Conservation (phyloP, 2,888 invertebrate species). For the Synergus umbraculus region DNA sequence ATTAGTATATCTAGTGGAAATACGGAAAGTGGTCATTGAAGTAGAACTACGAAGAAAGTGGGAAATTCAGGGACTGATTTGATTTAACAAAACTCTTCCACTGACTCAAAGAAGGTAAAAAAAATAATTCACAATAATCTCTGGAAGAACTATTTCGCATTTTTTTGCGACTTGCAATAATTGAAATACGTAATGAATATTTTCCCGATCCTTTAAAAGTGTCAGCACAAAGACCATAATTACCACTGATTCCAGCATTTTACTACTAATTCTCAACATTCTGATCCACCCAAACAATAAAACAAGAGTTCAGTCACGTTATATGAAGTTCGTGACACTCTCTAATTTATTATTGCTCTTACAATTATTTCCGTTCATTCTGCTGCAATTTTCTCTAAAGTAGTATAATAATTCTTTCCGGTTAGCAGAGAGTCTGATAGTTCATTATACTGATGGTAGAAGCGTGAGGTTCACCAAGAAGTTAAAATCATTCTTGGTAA, state of each 20-base stretch:
- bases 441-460: neutral
- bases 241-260: neutral
- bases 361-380: constrained; percentile 36
- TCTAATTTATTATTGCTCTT: constrained; percentile 31
- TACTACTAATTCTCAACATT: neutral
- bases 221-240: neutral
- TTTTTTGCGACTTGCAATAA: no score
- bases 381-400: constrained; percentile 36
- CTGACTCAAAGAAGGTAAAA: neutral
- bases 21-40: neutral
- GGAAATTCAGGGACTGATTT: neutral
- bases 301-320: constrained; percentile 21
- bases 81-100: no score
- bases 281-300: neutral
- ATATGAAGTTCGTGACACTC: constrained; percentile 21
- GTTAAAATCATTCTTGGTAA: neutral
- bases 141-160: no score
- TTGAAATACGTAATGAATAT: neutral
- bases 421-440: neutral
- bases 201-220: neutral
- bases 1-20: neutral
- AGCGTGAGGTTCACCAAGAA: neutral
- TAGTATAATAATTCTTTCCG: constrained; percentile 33
- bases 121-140: neutral
- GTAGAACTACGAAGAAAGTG: neutral